Conservation (phyloP, 2,113 vertebrate genomes). For the Corynorhinus townsendii region DNA sequence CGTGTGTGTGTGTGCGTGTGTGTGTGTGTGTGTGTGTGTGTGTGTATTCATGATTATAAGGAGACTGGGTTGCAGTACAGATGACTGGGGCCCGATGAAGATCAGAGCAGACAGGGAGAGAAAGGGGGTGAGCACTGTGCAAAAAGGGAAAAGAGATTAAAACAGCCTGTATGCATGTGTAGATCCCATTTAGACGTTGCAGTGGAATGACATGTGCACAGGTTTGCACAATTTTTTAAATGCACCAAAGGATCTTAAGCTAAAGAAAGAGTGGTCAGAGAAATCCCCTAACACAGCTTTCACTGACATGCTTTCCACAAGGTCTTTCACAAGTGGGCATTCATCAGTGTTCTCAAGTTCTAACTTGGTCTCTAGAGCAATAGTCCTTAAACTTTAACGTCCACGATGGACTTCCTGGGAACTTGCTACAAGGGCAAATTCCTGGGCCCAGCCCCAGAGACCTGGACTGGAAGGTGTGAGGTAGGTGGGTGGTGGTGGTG, state of each 20-base stretch:
- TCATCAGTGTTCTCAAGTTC: background rate
- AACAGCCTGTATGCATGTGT: background rate
- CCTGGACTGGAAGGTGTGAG: background rate
- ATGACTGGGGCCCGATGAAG: background rate
- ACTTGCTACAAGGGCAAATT: background rate
- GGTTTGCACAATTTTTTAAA: background rate
- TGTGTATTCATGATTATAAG: background rate
- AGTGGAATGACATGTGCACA: background rate
- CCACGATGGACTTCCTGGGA: background rate
- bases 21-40: too few species aligned
- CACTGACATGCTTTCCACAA: background rate
- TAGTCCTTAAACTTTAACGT: background rate
- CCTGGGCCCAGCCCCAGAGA: background rate
- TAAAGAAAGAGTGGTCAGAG: background rate
- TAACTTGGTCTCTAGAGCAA: background rate
- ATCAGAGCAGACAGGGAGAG: background rate
- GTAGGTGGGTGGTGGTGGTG: background rate
- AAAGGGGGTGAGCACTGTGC: rapidly evolving
- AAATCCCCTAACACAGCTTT: background rate
- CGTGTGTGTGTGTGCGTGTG: background rate
- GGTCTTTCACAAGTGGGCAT: background rate
- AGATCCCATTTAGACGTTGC: background rate
- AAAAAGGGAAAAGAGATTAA: background rate
- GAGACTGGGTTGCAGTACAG: background rate
- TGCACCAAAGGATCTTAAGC: background rate